A percentile compares a stretch with the other conserved stretches of the same genome.
Evolutionary conservation across 2,113 vertebrate genomes (phyloP).

Genomic region (Phrynocephalus versicolor): DNA sequence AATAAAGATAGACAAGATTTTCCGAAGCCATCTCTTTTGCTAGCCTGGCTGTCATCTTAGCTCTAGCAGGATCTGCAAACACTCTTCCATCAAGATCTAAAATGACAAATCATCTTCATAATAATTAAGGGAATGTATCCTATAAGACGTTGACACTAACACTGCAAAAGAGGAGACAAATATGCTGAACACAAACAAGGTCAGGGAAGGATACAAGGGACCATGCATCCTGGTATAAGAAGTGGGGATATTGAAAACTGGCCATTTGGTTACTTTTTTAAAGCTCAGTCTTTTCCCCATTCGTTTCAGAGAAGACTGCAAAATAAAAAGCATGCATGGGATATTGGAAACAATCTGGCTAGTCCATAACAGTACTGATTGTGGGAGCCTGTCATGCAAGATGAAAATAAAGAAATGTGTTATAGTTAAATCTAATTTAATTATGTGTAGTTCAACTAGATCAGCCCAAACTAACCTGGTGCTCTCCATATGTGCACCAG

Average conservation of each 20-base stretch:
- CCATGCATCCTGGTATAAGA: not conserved
- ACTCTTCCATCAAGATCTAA: not conserved
- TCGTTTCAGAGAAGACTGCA: not conserved
- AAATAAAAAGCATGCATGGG: not conserved
- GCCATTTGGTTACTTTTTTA: not conserved
- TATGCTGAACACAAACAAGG: not conserved
- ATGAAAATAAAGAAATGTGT: not conserved
- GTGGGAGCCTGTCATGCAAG: not conserved
- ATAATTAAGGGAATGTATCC: not conserved
- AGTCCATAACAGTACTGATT: not conserved
- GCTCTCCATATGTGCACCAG: not conserved
- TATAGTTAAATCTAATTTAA: not conserved
- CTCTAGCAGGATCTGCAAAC: accelerated
- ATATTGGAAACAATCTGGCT: not conserved
- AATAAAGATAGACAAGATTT: not conserved
- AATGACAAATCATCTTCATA: not conserved
- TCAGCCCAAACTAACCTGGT: not conserved
- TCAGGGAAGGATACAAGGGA: not conserved
- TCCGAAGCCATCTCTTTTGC: not conserved
- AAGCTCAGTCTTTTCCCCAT: not conserved
- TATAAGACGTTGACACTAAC: not conserved
- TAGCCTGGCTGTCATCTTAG: not conserved
- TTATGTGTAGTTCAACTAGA: not conserved
- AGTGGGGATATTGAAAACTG: not conserved
- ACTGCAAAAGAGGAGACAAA: slow-evolving; percentile 21